These are phyloP conservation scores for Ganaspis brasiliensis DNA, from an alignment of 2,888 invertebrate genomes.

Conservation along the genomic window DNA sequence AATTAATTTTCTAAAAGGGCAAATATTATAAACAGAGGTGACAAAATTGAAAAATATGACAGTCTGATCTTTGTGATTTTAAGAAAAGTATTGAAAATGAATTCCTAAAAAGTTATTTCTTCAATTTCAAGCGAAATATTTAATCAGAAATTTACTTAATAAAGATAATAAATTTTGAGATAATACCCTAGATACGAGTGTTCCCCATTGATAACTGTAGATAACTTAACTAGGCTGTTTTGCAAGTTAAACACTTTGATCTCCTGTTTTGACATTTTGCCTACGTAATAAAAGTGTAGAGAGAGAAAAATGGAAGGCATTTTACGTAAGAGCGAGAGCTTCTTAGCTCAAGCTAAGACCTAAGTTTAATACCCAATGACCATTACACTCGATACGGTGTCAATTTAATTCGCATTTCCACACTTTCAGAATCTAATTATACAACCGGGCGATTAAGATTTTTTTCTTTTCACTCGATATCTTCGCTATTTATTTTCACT, in stretches of 20 bases:
- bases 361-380: conserved; percentile 26
- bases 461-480: background rate
- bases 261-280: conserved; percentile 37
- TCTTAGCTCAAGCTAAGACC: conserved; percentile 20
- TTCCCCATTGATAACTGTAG: conserved; percentile 14
- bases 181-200: conserved; percentile 1
- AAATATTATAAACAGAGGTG: too few relatives aligned
- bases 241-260: conserved; percentile 35
- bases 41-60: too few relatives aligned
- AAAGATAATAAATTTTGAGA: conserved; percentile 1
- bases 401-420: conserved; percentile 21
- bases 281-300: conserved; percentile 24
- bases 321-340: conserved; percentile 20
- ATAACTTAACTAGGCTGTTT: conserved; percentile 17
- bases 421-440: conserved; percentile 2
- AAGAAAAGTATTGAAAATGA: too few relatives aligned
- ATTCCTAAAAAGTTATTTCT: too few relatives aligned
- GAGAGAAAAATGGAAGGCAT: conserved; percentile 22
- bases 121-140: too few relatives aligned
- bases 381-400: conserved; percentile 25
- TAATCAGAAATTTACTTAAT: too few relatives aligned
- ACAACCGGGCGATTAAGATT: background rate
- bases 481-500: background rate
- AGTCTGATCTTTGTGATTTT: too few relatives aligned
- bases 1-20: too few relatives aligned